Percentiles rank a stretch among this genome's conserved stretches.
These are phyloP conservation scores for Copidosoma aretas DNA, from an alignment of 2,888 invertebrate species.

Conservation along the genomic window DNA sequence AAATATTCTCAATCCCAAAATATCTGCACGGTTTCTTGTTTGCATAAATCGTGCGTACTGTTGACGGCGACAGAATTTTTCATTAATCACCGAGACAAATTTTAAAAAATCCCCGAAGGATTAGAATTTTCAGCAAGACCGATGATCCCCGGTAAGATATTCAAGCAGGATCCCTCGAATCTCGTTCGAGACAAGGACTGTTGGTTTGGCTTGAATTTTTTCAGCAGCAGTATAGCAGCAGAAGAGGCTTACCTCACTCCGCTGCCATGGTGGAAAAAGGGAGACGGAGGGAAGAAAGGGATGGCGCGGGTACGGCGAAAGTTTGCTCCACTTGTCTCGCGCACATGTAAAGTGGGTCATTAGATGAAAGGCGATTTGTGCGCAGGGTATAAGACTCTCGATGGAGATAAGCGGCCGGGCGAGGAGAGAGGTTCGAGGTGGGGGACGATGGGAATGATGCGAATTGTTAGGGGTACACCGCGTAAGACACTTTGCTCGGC, in stretches of 20 bases:
- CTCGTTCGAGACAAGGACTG: neutral
- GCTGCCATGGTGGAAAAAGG: no score
- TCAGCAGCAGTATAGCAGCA: neutral
- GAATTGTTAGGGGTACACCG: constrained; percentile 24
- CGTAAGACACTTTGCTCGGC: constrained; percentile 30
- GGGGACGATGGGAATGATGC: constrained; percentile 23
- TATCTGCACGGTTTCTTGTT: no score
- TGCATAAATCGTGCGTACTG: no score
- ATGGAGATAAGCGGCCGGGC: constrained; percentile 15
- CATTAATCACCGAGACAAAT: no score
- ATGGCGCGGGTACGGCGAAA: constrained; percentile 1
- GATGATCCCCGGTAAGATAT: no score
- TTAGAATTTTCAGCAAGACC: no score
- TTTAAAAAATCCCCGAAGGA: no score
- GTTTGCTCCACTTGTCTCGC: neutral
- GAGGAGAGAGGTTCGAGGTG: neutral
- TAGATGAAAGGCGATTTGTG: constrained; percentile 31
- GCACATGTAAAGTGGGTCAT: constrained; percentile 27
- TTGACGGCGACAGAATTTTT: no score
- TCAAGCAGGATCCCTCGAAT: neutral
- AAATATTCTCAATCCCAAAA: no score
- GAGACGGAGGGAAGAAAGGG: neutral
- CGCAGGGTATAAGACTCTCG: constrained; percentile 25
- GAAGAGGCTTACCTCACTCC: neutral
- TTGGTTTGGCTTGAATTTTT: neutral